Conservation (phyloP, 2,888 invertebrate species). For the Ernsta delagoae region DNA sequence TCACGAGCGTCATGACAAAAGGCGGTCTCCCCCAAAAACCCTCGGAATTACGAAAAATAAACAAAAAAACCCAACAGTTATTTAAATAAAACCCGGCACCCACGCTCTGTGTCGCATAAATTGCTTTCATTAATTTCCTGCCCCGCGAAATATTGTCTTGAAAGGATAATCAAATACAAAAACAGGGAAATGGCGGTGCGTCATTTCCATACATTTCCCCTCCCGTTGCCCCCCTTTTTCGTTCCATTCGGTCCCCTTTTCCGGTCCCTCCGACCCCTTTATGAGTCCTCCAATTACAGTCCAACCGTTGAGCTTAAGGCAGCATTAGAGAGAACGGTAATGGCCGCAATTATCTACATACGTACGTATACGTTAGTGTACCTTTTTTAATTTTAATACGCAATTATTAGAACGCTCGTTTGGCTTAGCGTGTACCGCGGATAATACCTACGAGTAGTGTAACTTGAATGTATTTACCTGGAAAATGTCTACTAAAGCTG, state of each 20-base stretch:
- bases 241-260: conserved; percentile 66
- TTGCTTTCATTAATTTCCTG: conserved; percentile 84
- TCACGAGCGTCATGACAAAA: conserved; percentile 73
- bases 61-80: conserved; percentile 65
- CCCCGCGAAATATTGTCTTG: conserved; percentile 84
- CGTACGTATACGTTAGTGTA: conserved; percentile 37
- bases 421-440: conserved; percentile 30
- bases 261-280: conserved; percentile 77
- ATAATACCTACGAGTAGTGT: no score
- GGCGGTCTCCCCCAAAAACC: conserved; percentile 68
- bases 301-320: conserved; percentile 78
- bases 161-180: conserved; percentile 85
- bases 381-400: conserved; percentile 36
- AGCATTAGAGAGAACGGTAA: conserved; percentile 64
- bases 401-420: conserved; percentile 35
- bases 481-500: not conserved
- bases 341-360: conserved; percentile 55
- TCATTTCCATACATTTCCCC: conserved; percentile 82
- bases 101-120: conserved; percentile 81
- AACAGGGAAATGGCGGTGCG: conserved; percentile 83
- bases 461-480: no score
- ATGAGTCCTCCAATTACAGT: conserved; percentile 81
- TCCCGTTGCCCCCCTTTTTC: conserved; percentile 61
- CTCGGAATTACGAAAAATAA: conserved; percentile 64
- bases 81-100: conserved; percentile 80